Conservation (phyloP, 2,113 vertebrate species). For the Desmodus rotundus region DNA sequence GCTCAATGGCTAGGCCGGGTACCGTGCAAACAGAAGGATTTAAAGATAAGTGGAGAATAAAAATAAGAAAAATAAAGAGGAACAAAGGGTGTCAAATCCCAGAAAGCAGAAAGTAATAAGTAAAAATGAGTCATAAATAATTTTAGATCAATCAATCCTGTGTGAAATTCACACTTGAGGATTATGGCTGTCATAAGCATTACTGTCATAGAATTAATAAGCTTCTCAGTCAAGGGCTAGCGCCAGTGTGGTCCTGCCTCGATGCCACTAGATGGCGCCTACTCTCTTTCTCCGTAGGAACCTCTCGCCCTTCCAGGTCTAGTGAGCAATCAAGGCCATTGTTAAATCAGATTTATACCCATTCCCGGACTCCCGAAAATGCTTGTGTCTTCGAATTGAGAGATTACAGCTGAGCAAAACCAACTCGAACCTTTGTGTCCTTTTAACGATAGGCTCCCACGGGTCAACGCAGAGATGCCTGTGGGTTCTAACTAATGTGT, state of each 20-base stretch:
- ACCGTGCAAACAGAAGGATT: neutral
- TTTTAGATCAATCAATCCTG: neutral
- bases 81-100: neutral
- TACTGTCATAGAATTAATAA: neutral
- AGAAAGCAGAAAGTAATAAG: neutral
- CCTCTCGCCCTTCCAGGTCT: neutral
- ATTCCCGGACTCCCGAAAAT: neutral
- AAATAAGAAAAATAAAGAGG: neutral
- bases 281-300: neutral
- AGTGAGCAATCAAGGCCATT: neutral
- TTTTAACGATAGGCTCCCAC: neutral
- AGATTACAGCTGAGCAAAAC: neutral
- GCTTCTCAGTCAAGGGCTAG: neutral
- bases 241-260: neutral
- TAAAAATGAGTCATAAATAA: neutral
- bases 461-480: neutral
- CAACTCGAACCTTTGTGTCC: neutral
- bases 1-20: neutral
- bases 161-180: neutral
- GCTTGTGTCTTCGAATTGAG: neutral
- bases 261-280: conserved; percentile 63
- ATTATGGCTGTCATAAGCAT: neutral
- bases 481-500: neutral
- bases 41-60: neutral
- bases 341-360: conserved; percentile 22